Evolutionary conservation across 2,113 vertebrate genomes (phyloP), one percentile per base, ranked within the genome.

Genomic region (Rhabdornis inornatus): DNA sequence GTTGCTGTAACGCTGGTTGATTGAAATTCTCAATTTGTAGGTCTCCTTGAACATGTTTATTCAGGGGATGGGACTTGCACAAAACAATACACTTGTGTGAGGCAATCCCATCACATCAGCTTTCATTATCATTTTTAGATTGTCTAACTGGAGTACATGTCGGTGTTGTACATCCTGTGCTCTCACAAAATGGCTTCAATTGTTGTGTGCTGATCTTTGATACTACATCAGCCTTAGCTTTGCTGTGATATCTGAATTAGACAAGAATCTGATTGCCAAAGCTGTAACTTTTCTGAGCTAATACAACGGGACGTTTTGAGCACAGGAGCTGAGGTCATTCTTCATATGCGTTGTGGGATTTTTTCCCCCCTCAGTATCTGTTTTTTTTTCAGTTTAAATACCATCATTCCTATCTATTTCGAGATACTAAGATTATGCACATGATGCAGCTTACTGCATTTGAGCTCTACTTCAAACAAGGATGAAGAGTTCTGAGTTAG

Each of bases 11-110:
- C 0, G 2, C 30, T 80, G 37, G 59, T 56, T 88, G 91, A 88
- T 88, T 93, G 59, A 86, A 96, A 91, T 93, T 93, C 85, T 94
- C 77, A 57, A 57, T 92, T 94, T 89, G 61, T 87, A 92, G 53
- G 15, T 94, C 77, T 90, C 45, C 66, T 75, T 60, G 59, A 90
- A 66, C 75, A 59, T 94, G 75, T 90, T 89, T 96, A 90, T 96
- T 93, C 82, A 77, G 59, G 63, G 64, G 28, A 70, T 81, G 82
- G 70, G 79, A 94, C 59, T 91, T 74, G 76, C 33, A 91, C 42
- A 66, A 55, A 89, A 97, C 94, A 94, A 95, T 83, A 60, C 75
- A 52, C 55, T 93, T 93, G 63, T 91, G 90, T 95, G 93, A 95
- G 87, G 87, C 71, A 95, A 90, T 95, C 68, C 83, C 82, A 95